Base-by-base conservation (phyloP, 2,797 vertebrate species). In the Acipenser transmontanus region DNA sequence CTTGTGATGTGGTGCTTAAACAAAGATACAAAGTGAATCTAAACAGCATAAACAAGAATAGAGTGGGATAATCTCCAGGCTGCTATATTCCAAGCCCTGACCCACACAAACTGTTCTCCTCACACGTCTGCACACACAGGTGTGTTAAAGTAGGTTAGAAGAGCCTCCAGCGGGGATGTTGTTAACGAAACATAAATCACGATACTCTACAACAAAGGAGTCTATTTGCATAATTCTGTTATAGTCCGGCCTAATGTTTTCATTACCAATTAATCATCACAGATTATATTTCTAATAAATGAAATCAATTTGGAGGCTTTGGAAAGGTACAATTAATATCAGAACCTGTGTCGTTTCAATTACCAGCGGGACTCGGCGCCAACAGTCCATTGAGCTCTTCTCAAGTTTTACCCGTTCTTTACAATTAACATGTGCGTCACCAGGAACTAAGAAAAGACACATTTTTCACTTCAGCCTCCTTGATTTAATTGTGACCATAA, bases 401-500 rank as follows among this genome's bases (percentile, higher is more conserved):
- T 62, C 7, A 34, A 1, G 34, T 51, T 61, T 66, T 47, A 34
- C 56, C 47, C 17, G 50, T 70, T 71, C 66, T 71, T 34, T 67
- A 61, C 74, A 69, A 74, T 73, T 72, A 69, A 67, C 66, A 69
- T 63, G 65, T 61, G 20, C 70, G 65, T 61, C 71, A 68, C 54
- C 64, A 8, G 57, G 47, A 63, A 50, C 49, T 67, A 70, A 52
- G 74, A 67, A 68, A 64, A 74, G 56, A 7, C 66, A 67, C 66
- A 65, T 74, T 77, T 62, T 64, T 75, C 66, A 71, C 69, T 77
- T 63, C 68, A 49, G 65, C 75, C 57, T 68, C 68, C 66, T 67
- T 69, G 47, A 56, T 64, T 70, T 80, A 82, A 82, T 82, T 75
- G 73, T 51, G 66, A 61, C 69, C 70, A 71, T 81, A 80, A 80